A percentile compares a stretch with the other conserved stretches of the same genome.
These are phyloP conservation scores for Myotis planiceps DNA, from an alignment of 2,797 vertebrate species.

Conservation along the genomic window DNA sequence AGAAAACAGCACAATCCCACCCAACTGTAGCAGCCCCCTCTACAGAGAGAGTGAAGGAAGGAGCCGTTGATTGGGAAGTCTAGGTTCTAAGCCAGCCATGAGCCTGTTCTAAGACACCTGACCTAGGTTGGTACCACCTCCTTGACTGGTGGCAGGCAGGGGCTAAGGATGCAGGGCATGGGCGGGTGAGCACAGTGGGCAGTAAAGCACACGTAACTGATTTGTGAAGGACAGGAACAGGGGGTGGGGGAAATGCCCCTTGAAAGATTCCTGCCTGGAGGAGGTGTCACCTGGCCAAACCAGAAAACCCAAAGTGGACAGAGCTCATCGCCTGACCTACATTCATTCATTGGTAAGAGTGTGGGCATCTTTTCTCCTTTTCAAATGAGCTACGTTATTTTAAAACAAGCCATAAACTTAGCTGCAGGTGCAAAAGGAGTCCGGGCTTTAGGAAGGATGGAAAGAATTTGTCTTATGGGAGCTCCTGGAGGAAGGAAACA, in stretches of 20 bases:
- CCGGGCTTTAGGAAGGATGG: neutral
- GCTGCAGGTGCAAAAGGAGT: neutral
- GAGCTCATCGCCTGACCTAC: neutral
- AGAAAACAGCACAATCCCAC: slow-evolving; percentile 68
- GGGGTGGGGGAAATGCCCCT: neutral
- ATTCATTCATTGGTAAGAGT: neutral
- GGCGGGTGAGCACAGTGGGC: neutral
- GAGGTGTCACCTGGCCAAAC: neutral
- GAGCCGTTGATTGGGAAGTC: neutral
- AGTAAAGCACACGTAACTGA: neutral
- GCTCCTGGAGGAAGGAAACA: neutral
- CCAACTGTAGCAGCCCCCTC: slow-evolving; percentile 42
- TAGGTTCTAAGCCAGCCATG: neutral
- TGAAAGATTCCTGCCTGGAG: neutral
- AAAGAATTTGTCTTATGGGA: neutral
- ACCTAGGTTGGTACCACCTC: neutral
- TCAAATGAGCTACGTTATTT: neutral
- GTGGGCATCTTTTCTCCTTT: neutral
- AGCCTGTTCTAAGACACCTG: neutral
- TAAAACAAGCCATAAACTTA: neutral
- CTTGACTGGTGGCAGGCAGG: neutral
- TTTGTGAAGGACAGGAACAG: neutral
- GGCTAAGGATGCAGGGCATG: neutral
- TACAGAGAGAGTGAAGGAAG: slow-evolving; percentile 31
- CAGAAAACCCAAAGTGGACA: neutral